A percentile compares a stretch with the other conserved stretches of the same genome.
Conservation (phyloP, 2,888 invertebrate genomes). For the Carterocephalus palaemon region DNA sequence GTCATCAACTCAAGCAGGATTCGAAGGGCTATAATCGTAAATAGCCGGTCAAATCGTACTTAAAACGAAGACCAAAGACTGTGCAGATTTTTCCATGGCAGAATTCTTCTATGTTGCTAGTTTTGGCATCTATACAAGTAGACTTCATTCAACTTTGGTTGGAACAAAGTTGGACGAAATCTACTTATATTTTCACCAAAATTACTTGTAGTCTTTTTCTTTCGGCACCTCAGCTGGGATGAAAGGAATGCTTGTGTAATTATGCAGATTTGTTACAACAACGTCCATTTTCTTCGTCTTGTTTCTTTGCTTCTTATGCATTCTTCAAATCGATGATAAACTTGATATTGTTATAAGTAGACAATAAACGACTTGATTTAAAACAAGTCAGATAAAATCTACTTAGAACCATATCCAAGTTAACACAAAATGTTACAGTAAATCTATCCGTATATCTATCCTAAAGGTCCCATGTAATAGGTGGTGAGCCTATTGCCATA, state of each 20-base stretch:
- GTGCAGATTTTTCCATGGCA: slow-evolving; percentile 2
- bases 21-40: slow-evolving; percentile 37
- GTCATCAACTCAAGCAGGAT: slow-evolving; percentile 43
- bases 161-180: slow-evolving; percentile 40
- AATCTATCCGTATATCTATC: too few relatives aligned
- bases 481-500: too few relatives aligned
- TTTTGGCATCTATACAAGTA: slow-evolving; percentile 37
- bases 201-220: too few relatives aligned
- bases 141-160: slow-evolving; percentile 36
- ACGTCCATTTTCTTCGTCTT: too few relatives aligned
- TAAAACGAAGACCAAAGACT: slow-evolving; percentile 39
- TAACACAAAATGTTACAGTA: too few relatives aligned
- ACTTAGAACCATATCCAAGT: too few relatives aligned
- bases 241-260: too few relatives aligned
- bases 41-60: slow-evolving; percentile 52
- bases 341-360: slow-evolving; percentile 31
- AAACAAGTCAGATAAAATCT: slow-evolving; percentile 42
- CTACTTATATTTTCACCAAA: slow-evolving; percentile 43
- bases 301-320: too few relatives aligned
- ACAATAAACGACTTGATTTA: slow-evolving; percentile 33
- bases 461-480: too few relatives aligned
- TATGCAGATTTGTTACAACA: too few relatives aligned
- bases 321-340: too few relatives aligned
- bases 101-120: slow-evolving; percentile 1
- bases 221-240: not conserved